Evolutionary conservation across 2,113 vertebrate genomes (phyloP).

Genomic region (Junco hyemalis): DNA sequence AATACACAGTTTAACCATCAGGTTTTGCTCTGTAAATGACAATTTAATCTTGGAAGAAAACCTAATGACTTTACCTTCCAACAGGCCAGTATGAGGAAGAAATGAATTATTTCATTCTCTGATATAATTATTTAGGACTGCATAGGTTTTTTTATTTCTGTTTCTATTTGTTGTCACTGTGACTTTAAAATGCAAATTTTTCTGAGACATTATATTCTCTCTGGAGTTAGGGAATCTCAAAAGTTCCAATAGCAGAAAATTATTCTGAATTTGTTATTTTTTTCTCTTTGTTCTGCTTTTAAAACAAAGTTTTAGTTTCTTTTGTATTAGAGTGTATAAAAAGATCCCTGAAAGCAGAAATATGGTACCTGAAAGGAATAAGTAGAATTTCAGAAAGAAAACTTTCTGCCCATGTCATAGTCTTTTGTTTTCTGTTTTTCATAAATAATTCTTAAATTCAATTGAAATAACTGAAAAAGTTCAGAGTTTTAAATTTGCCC

Average conservation of each 20-base stretch:
- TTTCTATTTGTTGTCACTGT: neutral
- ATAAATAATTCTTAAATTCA: neutral
- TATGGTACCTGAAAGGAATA: neutral
- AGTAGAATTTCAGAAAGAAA: neutral
- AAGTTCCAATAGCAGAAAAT: neutral
- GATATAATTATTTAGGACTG: neutral
- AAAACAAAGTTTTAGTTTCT: neutral
- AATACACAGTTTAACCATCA: neutral
- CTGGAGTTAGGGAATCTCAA: neutral
- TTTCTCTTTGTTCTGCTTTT: neutral
- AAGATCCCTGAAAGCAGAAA: neutral
- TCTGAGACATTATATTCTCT: neutral
- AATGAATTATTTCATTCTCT: neutral
- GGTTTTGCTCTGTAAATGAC: neutral
- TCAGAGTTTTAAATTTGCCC: neutral
- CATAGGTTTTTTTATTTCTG: neutral
- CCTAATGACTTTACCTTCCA: neutral
- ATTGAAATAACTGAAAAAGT: neutral
- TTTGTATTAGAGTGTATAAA: neutral
- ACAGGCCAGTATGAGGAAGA: neutral
- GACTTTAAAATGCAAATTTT: neutral
- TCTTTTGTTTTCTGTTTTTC: neutral
- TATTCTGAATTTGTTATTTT: neutral
- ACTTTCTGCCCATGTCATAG: neutral
- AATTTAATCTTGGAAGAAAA: neutral